phyloP scores from a whole-genome alignment of 2,113 vertebrate genomes.

The Acrocephalus arundinaceus region DNA sequence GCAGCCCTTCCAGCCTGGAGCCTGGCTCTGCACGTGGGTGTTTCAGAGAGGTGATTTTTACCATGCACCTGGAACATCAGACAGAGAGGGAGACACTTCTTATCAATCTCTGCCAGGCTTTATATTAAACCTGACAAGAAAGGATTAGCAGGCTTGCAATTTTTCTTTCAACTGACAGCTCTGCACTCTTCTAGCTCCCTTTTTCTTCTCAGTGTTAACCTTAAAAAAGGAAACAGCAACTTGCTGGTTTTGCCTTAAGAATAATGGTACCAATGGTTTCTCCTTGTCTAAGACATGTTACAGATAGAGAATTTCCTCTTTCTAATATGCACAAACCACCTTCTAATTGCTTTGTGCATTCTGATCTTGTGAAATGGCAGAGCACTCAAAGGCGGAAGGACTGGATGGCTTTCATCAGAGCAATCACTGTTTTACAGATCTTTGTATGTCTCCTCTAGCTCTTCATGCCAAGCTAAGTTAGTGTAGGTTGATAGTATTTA shows the following conservation, averaged over 20 bases:
- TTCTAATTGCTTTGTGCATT: not conserved
- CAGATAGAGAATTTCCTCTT: not conserved
- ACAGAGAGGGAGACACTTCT: not conserved
- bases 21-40: not conserved
- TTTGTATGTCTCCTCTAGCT: not conserved
- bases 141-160: not conserved
- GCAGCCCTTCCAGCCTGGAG: not conserved
- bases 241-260: not conserved
- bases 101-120: not conserved
- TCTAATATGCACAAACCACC: not conserved
- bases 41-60: not conserved
- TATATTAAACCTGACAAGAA: not conserved
- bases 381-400: not conserved
- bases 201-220: not conserved
- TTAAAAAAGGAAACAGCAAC: not conserved
- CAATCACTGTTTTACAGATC: not conserved
- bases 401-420: not conserved
- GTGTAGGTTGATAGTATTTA: not conserved
- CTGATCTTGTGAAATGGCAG: not conserved
- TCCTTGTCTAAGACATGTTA: not conserved
- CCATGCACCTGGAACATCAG: not conserved
- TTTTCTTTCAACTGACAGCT: slow-evolving; percentile 9
- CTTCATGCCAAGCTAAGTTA: not conserved
- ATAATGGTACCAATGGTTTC: not conserved
- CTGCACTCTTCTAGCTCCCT: not conserved